Evolutionary conservation across 2,113 vertebrate species (phyloP).

Genomic region (Amblyornis subalaris): DNA sequence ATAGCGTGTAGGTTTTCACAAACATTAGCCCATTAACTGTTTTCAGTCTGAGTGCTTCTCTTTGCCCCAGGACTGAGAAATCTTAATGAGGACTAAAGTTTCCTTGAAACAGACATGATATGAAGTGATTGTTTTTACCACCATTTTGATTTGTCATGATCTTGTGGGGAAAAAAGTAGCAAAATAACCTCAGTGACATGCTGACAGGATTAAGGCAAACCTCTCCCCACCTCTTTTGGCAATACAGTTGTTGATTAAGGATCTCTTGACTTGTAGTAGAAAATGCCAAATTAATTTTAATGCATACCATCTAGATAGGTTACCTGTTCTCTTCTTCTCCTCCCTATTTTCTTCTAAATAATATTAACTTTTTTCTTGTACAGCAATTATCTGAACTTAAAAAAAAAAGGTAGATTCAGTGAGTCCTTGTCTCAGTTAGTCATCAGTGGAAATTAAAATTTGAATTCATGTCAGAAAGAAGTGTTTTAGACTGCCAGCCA

Average conservation of each 20-base stretch:
- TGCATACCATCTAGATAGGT: background rate
- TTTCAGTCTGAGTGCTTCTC: background rate
- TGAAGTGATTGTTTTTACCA: background rate
- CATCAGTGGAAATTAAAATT: background rate
- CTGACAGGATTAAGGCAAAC: background rate
- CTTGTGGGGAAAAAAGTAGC: background rate
- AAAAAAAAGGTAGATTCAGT: background rate
- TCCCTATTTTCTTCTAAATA: background rate
- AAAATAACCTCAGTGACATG: background rate
- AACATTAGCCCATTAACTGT: background rate
- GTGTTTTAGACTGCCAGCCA: background rate
- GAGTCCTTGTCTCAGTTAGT: background rate
- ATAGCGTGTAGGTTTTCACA: background rate
- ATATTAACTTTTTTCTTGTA: background rate
- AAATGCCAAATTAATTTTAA: background rate
- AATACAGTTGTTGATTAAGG: background rate
- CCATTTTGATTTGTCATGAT: background rate
- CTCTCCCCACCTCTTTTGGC: background rate
- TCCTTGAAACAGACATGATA: background rate
- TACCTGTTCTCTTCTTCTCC: background rate
- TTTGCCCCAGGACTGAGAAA: background rate
- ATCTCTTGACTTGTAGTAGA: background rate
- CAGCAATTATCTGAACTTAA: background rate
- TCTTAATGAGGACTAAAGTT: background rate
- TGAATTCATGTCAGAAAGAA: constrained; percentile 5